Percentiles rank a stretch among this genome's conserved stretches.
These are phyloP conservation scores for Macrochelys suwanniensis DNA, from an alignment of 2,797 vertebrate species.

Conservation along the genomic window DNA sequence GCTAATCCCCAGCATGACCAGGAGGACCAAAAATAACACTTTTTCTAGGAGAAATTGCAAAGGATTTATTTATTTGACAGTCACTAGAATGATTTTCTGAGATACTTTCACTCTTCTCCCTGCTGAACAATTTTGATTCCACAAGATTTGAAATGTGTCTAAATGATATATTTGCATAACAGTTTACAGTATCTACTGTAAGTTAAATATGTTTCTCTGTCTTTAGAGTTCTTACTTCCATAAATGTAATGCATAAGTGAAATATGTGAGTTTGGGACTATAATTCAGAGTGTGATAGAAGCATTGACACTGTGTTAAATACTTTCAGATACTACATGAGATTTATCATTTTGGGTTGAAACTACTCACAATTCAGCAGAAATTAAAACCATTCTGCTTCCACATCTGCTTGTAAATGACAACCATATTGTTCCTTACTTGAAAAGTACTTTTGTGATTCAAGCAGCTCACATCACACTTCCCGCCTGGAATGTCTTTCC, in stretches of 20 bases:
- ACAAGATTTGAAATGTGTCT: not conserved
- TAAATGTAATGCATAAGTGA: not conserved
- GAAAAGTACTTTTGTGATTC: not conserved
- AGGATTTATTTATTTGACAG: not conserved
- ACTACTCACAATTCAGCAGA: not conserved
- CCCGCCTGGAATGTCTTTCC: not conserved
- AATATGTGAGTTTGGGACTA: not conserved
- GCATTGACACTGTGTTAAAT: not conserved
- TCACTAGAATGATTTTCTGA: not conserved
- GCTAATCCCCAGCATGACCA: not conserved
- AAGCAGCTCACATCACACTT: not conserved
- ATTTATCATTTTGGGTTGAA: not conserved
- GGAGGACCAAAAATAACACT: not conserved
- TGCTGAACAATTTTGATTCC: not conserved
- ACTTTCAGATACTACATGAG: not conserved
- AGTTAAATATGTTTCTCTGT: not conserved
- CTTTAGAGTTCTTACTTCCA: not conserved
- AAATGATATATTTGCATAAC: not conserved
- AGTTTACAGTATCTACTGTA: not conserved
- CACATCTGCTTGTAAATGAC: not conserved
- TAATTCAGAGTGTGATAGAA: not conserved
- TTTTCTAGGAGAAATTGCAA: not conserved
- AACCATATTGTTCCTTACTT: not conserved
- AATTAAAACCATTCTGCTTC: not conserved
- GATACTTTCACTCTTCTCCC: not conserved